Percentiles rank a stretch among this genome's conserved stretches.
Evolutionary conservation across 2,888 invertebrate genomes (phyloP).

Genomic region (Autographa gamma): DNA sequence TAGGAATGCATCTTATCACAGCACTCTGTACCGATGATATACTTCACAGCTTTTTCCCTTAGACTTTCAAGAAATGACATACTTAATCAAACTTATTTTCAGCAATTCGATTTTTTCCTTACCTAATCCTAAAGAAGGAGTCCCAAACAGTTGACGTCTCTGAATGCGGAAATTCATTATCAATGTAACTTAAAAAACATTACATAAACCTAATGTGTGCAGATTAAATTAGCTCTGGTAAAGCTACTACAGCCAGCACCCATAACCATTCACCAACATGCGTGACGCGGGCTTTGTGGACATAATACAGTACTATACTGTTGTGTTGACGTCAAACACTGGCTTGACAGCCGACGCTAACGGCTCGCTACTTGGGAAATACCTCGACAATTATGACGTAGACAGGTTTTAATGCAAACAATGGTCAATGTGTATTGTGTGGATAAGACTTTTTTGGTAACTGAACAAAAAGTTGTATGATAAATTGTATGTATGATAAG

Average conservation of each 20-base stretch:
- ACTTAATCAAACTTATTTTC: too few species aligned
- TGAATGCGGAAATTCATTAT: too few species aligned
- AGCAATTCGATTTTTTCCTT: too few species aligned
- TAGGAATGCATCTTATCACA: too few species aligned
- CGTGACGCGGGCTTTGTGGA: conserved; percentile 20
- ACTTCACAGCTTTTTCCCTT: too few species aligned
- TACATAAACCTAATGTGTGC: not conserved
- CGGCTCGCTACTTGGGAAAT: conserved; percentile 17
- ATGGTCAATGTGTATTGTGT: not conserved
- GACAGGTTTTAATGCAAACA: not conserved
- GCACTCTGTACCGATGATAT: too few species aligned
- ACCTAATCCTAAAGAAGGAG: too few species aligned
- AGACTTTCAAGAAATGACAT: too few species aligned
- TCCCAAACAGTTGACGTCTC: too few species aligned
- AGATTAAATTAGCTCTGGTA: not conserved
- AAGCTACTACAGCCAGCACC: not conserved
- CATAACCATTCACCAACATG: not conserved
- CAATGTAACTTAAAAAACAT: not conserved
- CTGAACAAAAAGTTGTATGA: too few species aligned
- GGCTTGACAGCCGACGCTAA: conserved; percentile 7
- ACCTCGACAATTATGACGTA: conserved; percentile 8
- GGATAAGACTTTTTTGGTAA: not conserved
- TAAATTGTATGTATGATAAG: too few species aligned
- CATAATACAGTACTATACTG: not conserved
- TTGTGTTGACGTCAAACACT: conserved; percentile 28